Conservation (phyloP, 2,797 vertebrate genomes). For the Scyliorhinus canicula region DNA sequence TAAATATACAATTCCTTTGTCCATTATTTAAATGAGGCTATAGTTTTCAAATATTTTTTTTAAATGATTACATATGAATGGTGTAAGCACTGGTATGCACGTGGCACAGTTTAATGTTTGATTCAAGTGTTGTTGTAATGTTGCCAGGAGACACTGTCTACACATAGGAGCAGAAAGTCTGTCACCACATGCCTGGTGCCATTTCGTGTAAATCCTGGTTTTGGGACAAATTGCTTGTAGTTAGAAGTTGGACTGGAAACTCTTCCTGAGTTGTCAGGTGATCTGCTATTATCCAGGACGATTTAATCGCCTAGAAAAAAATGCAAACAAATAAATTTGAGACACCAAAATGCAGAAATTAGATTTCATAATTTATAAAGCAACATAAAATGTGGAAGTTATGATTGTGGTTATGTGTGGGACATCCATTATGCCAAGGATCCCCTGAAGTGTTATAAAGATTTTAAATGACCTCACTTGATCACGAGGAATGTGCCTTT, state of each 20-base stretch:
- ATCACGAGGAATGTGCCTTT: not conserved
- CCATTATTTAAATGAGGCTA: not conserved
- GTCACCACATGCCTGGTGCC: not conserved
- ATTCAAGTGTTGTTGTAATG: not conserved
- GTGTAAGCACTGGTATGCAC: not conserved
- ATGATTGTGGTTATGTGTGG: not conserved
- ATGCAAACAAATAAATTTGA: not conserved
- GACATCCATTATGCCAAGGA: no score
- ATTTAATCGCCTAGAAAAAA: not conserved
- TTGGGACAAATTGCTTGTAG: not conserved
- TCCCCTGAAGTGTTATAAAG: not conserved
- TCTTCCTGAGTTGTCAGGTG: not conserved
- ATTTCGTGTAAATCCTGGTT: not conserved
- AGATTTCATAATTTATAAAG: not conserved
- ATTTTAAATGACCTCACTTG: not conserved
- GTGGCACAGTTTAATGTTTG: not conserved
- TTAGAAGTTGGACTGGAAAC: not conserved
- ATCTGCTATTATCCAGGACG: no score
- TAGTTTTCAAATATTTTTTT: not conserved
- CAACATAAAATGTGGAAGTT: not conserved
- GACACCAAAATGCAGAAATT: not conserved
- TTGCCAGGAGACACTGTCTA: not conserved
- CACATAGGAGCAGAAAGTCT: not conserved
- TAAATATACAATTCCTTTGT: no score
- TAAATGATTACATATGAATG: not conserved